These are phyloP conservation scores for Tokudaia tokunoshimensis DNA, from an alignment of 2,797 vertebrate species.

Conservation along the genomic window DNA sequence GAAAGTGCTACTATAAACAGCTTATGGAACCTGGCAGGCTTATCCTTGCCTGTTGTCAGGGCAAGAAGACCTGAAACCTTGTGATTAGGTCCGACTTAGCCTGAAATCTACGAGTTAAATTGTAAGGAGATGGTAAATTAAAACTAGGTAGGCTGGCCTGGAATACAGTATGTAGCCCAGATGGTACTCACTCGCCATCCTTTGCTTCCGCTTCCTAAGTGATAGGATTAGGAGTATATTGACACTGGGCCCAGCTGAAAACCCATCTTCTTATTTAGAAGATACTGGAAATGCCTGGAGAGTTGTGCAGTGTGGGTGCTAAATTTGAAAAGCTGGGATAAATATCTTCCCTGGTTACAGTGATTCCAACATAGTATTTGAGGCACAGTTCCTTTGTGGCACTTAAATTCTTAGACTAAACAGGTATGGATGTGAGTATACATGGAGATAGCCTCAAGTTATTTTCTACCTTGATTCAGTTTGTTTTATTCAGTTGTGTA, in stretches of 20 bases:
- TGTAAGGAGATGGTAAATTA: slow-evolving; percentile 4
- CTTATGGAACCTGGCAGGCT: neutral
- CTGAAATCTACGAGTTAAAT: neutral
- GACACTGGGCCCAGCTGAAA: neutral
- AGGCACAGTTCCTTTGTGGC: neutral
- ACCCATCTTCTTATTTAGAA: neutral
- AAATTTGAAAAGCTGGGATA: neutral
- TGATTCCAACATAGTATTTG: neutral
- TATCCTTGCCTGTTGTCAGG: too few species aligned
- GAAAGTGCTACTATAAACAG: neutral
- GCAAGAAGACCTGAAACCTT: neutral
- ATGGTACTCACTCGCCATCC: neutral
- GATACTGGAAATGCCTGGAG: neutral
- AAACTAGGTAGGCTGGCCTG: neutral
- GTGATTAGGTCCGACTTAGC: neutral
- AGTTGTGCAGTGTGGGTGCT: neutral
- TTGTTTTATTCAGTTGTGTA: neutral
- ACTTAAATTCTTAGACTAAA: slow-evolving; percentile 9
- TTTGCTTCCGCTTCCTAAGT: neutral
- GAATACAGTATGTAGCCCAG: neutral
- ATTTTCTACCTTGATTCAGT: neutral
- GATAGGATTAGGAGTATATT: neutral
- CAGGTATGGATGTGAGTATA: neutral
- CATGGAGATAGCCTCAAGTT: neutral
- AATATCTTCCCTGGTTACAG: neutral